Evolutionary conservation across 2,888 invertebrate species (phyloP), one percentile per base, ranked within the genome.

Genomic region (Idaea biselata): DNA sequence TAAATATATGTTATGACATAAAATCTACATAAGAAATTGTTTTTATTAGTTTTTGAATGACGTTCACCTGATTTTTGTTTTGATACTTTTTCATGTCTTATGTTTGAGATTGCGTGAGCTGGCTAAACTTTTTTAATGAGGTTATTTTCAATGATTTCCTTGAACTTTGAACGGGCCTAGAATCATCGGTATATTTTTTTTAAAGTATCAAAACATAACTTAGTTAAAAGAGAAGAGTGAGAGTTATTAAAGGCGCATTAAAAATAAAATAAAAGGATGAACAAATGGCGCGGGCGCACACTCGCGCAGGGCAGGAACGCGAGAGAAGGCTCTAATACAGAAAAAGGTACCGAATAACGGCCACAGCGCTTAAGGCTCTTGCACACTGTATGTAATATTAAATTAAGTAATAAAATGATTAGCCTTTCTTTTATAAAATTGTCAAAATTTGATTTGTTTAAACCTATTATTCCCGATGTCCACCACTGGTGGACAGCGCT

Each of bases 1-100:
- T 73, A 72, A 74, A 74, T 70, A 72, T 73, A 71, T 71, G 69
- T 66, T 68, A 68, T 68, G 66, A 68, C 68, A 68, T 70, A 70
- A 68, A 68, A 68, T 64, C 64, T 65, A 70, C 68, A 64, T 70
- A 70, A 59, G 64, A 68, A 72, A 70, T 70, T 68, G 70, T 70
- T 72, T 72, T 72, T 72, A 72, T 67, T 63, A 57, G 62, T 61
- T 68, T 70, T 62, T 64, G 67, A 72, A 70, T 66, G 67, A 65
- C 68, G 58, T 63, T 64, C 65, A 68, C 69, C 69, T 67, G 68
- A 70, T 63, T 65, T 63, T 66, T 63, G 58, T 25, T 25, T 25
- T 59, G 57, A 58, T 64, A 59, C 25, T 61, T 44, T 44, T 44
- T 44, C 44, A 44, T 44, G 44, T 44, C 44, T 44, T 44, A 7